Percentiles rank a stretch among this genome's conserved stretches.
These are phyloP conservation scores for Sinopyrophorus schimmeli DNA, from an alignment of 2,888 invertebrate genomes.

Conservation along the genomic window DNA sequence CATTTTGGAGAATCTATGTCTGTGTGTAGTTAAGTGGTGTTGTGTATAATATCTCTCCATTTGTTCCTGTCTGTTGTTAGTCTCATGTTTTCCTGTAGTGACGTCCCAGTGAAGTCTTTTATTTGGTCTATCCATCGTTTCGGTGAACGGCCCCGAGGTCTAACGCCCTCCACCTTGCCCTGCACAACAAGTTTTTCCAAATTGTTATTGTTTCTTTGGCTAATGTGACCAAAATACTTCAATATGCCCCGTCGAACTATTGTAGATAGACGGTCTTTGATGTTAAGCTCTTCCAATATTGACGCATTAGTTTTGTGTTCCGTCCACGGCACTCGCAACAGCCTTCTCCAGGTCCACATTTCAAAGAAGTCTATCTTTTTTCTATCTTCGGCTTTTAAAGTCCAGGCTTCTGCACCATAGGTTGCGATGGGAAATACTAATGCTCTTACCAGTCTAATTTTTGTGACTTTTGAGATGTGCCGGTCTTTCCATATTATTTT, in stretches of 20 bases:
- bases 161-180: not conserved
- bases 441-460: not conserved
- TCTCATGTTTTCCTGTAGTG: too few relatives aligned
- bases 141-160: not conserved
- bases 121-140: not conserved
- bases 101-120: not conserved
- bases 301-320: slow-evolving; percentile 4
- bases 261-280: not conserved
- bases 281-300: slow-evolving; percentile 2
- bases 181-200: not conserved
- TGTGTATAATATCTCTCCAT: not conserved
- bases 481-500: not conserved
- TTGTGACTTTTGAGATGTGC: not conserved
- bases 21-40: not conserved
- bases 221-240: not conserved
- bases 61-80: not conserved
- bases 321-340: not conserved
- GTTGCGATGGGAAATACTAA: slow-evolving; percentile 1
- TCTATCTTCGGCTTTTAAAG: slow-evolving; percentile 2
- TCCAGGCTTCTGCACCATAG: slow-evolving; percentile 7
- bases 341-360: slow-evolving; percentile 1
- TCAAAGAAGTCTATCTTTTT: not conserved
- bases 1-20: too few relatives aligned
- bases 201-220: not conserved
- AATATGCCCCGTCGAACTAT: slow-evolving; percentile 1